Percentiles rank a stretch among this genome's conserved stretches.
phyloP scores from a whole-genome alignment of 1,140 invertebrate species.

The Battus philenor region DNA sequence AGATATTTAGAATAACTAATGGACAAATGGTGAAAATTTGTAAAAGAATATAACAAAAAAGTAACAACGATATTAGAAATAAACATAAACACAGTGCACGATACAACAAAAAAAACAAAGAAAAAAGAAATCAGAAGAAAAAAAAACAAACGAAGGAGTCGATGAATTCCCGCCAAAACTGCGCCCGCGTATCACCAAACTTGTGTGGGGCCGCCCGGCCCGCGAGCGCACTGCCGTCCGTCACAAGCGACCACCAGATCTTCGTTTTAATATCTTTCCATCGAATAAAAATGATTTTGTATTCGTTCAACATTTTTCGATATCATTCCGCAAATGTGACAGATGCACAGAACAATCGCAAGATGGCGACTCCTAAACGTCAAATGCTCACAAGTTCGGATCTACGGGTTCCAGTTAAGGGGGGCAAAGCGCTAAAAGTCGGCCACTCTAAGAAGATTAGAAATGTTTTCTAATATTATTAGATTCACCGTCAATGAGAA shows the following conservation, averaged over 20 bases:
- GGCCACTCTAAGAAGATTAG: constrained; percentile 24
- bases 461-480: constrained; percentile 20
- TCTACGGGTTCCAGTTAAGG: constrained; percentile 73
- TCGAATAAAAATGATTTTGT: too few relatives aligned
- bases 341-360: constrained; percentile 38
- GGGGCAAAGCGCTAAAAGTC: constrained; percentile 43
- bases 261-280: too few relatives aligned
- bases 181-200: constrained; percentile 73
- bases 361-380: constrained; percentile 35
- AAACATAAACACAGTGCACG: constrained; percentile 11
- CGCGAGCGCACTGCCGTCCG: constrained; percentile 31
- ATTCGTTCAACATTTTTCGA: too few relatives aligned
- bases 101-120: constrained; percentile 8
- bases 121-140: constrained; percentile 22
- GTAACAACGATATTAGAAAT: constrained; percentile 18
- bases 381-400: constrained; percentile 69
- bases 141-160: constrained; percentile 29
- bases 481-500: constrained; percentile 23
- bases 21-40: too few relatives aligned
- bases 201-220: constrained; percentile 53
- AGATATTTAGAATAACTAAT: too few relatives aligned
- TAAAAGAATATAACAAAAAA: constrained; percentile 19
- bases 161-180: constrained; percentile 68
- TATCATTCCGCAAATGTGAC: too few relatives aligned
- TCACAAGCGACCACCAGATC: too few relatives aligned